Percentiles rank a stretch among this genome's conserved stretches.
These are phyloP conservation scores for Drosophila obscura DNA, from an alignment of 1,140 invertebrate genomes.

Conservation along the genomic window DNA sequence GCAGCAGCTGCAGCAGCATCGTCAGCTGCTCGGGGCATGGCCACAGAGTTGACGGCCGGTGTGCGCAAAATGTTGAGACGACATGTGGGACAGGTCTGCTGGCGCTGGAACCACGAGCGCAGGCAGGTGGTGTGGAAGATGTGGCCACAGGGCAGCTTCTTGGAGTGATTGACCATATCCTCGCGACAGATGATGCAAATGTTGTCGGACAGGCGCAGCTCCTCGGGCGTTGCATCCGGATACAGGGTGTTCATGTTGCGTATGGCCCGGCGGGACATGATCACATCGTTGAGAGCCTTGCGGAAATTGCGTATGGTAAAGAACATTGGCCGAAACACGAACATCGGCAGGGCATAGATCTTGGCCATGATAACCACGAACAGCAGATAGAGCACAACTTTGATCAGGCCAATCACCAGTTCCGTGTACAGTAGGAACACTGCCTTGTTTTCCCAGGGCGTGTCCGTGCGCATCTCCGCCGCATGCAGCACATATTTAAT, in stretches of 20 bases:
- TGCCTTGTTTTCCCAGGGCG: slow-evolving; percentile 99
- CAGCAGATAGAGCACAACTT: slow-evolving; percentile 95
- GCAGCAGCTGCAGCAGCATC: slow-evolving; percentile 66
- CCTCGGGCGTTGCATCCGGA: slow-evolving; percentile 97
- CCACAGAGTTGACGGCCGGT: slow-evolving; percentile 84
- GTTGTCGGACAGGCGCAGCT: slow-evolving; percentile 96
- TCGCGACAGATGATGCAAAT: slow-evolving; percentile 98
- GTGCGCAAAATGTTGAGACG: slow-evolving; percentile 96
- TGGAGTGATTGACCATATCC: slow-evolving; percentile 90
- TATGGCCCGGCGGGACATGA: slow-evolving; percentile 97
- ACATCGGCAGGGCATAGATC: slow-evolving; percentile 98
- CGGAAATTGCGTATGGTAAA: slow-evolving; percentile 98
- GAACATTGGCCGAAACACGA: slow-evolving; percentile 99
- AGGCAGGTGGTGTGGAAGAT: slow-evolving; percentile 99
- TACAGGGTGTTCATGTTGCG: slow-evolving; percentile 99
- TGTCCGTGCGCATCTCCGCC: slow-evolving; percentile 96
- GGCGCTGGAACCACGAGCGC: slow-evolving; percentile 99
- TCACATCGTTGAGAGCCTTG: slow-evolving; percentile 98
- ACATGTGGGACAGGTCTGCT: slow-evolving; percentile 99
- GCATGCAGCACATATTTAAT: slow-evolving; percentile 98
- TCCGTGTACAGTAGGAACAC: slow-evolving; percentile 98
- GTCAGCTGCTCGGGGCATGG: slow-evolving; percentile 83
- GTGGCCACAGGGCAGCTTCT: slow-evolving; percentile 99
- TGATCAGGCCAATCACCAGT: slow-evolving; percentile 95
- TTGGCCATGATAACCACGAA: slow-evolving; percentile 99